phyloP scores from a whole-genome alignment of 2,888 invertebrate genomes.

The Adelphocoris suturalis region DNA sequence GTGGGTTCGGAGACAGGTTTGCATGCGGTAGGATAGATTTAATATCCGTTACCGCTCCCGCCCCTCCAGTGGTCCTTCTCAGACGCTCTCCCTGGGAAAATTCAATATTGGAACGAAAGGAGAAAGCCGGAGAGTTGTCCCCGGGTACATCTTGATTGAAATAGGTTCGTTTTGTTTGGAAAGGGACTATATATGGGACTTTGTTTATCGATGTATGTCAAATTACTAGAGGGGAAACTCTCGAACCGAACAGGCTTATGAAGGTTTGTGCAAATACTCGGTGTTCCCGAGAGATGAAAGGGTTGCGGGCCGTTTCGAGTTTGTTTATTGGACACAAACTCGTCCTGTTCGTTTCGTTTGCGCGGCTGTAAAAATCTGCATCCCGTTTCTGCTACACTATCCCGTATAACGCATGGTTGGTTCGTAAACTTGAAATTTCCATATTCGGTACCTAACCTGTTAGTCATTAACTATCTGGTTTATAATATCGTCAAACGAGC shows the following conservation, averaged over 20 bases:
- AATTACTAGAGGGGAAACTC: slow-evolving; percentile 57
- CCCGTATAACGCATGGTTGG: no score
- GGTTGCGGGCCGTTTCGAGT: slow-evolving; percentile 50
- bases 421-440: no score
- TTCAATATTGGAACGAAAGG: slow-evolving; percentile 61
- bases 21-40: slow-evolving; percentile 64
- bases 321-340: slow-evolving; percentile 64
- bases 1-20: slow-evolving; percentile 16
- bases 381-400: no score
- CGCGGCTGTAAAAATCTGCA: neutral
- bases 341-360: slow-evolving; percentile 22
- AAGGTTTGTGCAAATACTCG: slow-evolving; percentile 62
- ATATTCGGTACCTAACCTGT: no score
- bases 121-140: slow-evolving; percentile 11
- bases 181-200: slow-evolving; percentile 59
- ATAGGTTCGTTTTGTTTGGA: slow-evolving; percentile 56
- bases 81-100: neutral
- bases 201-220: slow-evolving; percentile 66
- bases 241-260: slow-evolving; percentile 47
- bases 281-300: slow-evolving; percentile 62
- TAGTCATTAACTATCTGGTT: no score
- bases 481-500: no score
- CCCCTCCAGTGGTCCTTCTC: neutral
- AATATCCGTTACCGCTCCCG: slow-evolving; percentile 37
- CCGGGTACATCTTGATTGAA: slow-evolving; percentile 62